phyloP scores from a whole-genome alignment of 2,113 vertebrate genomes.

The Scopus umbretta region DNA sequence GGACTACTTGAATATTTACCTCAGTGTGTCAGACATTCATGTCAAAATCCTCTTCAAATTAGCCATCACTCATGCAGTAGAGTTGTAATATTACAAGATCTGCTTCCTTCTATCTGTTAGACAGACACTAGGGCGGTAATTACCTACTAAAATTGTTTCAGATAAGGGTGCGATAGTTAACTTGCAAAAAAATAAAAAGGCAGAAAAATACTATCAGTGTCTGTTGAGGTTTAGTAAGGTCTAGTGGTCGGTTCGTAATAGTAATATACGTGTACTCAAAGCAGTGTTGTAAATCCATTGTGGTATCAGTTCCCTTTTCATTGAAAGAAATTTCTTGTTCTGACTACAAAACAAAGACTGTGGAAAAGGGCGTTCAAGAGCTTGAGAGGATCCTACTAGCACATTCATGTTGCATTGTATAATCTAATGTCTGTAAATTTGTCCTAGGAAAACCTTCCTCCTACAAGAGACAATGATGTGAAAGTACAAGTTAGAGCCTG shows the following conservation, averaged over 20 bases:
- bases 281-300: background rate
- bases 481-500: slow-evolving; percentile 92
- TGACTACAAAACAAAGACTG: background rate
- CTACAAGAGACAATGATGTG: slow-evolving; percentile 76
- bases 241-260: background rate
- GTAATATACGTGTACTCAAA: background rate
- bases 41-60: background rate
- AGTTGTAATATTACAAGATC: background rate
- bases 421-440: background rate
- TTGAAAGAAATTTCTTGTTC: background rate
- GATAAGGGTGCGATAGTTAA: background rate
- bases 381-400: background rate
- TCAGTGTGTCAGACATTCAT: background rate
- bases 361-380: background rate
- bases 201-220: background rate
- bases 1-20: background rate
- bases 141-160: background rate
- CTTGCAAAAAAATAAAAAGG: background rate
- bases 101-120: background rate
- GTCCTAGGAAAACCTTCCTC: slow-evolving; percentile 75
- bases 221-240: background rate
- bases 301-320: background rate
- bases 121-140: background rate
- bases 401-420: background rate
- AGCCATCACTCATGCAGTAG: background rate